Evolutionary conservation across 2,888 invertebrate species (phyloP).

Genomic region (Chrysodeixis includens): DNA sequence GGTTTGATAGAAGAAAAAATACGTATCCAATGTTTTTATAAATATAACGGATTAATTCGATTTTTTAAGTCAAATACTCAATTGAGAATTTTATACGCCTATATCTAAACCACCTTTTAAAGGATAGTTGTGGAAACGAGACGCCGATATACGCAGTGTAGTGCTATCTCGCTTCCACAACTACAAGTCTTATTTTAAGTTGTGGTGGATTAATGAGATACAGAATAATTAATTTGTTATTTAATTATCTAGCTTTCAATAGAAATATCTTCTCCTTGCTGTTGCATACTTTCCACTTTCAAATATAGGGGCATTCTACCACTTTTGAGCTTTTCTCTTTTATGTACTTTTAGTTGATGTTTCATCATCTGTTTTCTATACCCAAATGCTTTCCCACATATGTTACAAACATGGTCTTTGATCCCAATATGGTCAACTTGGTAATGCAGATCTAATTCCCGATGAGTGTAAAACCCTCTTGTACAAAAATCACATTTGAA

Average conservation of each 20-base stretch:
- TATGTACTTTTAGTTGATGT: slow-evolving; percentile 82
- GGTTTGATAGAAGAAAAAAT: no score
- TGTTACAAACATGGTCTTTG: slow-evolving; percentile 79
- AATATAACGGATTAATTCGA: no score
- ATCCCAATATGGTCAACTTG: slow-evolving; percentile 82
- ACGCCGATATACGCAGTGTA: no score
- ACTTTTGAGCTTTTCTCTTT: slow-evolving; percentile 76
- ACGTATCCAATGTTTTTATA: no score
- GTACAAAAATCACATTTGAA: slow-evolving; percentile 80
- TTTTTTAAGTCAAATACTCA: no score
- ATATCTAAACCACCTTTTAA: no score
- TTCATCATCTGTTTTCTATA: slow-evolving; percentile 84
- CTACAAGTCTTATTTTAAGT: not conserved
- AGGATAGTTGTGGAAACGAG: no score
- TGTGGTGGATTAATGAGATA: not conserved
- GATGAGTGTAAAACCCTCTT: slow-evolving; percentile 77
- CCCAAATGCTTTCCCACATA: slow-evolving; percentile 83
- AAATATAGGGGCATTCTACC: slow-evolving; percentile 81
- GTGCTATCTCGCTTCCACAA: not conserved
- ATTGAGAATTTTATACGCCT: no score
- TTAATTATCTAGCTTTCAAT: slow-evolving; percentile 33
- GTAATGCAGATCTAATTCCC: slow-evolving; percentile 76
- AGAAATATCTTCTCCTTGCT: slow-evolving; percentile 56
- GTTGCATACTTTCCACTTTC: slow-evolving; percentile 70
- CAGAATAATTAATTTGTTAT: not conserved